phyloP scores from a whole-genome alignment of 2,888 invertebrate species.

The Hyposoter didymator region DNA sequence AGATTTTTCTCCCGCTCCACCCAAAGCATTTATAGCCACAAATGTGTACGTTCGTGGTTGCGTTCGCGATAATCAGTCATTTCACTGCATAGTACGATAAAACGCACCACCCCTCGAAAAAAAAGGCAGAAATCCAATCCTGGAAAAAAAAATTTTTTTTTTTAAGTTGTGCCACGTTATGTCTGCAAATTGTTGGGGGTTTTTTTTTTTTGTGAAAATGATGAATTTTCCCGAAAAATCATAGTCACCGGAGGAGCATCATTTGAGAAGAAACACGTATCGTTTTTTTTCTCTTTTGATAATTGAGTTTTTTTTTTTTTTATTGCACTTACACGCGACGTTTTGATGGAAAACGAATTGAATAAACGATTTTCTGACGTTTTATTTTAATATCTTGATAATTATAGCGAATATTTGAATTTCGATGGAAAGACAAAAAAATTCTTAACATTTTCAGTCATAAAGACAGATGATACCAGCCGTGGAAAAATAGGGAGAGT shows the following conservation, averaged over 20 bases:
- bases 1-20: not conserved
- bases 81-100: not conserved
- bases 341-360: not conserved
- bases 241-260: no score
- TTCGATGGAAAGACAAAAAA: not conserved
- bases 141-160: no score
- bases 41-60: not conserved
- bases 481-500: slow-evolving; percentile 28
- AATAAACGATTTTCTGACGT: not conserved
- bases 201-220: no score
- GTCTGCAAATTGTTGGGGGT: no score
- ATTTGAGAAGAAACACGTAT: no score
- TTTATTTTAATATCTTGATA: not conserved
- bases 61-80: slow-evolving; percentile 30
- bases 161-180: no score
- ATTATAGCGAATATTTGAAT: not conserved
- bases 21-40: not conserved
- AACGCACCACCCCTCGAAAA: not conserved
- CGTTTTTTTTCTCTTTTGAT: no score
- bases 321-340: no score
- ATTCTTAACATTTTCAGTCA: not conserved
- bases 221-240: no score
- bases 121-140: not conserved
- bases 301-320: no score
- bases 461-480: slow-evolving; percentile 23